These are phyloP conservation scores for Drosophila crucigera DNA, from an alignment of 2,888 invertebrate species.

Conservation along the genomic window DNA sequence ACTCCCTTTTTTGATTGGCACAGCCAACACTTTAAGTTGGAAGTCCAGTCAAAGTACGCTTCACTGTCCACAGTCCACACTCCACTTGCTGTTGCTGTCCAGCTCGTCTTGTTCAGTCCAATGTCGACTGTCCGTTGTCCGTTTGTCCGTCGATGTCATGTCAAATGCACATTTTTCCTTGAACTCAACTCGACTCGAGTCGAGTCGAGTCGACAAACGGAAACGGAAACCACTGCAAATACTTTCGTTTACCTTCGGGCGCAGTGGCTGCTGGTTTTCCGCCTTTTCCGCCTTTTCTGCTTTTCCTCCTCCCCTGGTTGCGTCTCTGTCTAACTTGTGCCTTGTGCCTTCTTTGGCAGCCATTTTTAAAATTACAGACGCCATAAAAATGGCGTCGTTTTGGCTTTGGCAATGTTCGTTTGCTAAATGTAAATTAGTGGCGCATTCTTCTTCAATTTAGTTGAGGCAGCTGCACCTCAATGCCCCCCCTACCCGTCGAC, in stretches of 20 bases:
- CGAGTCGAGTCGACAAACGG: conserved; percentile 37
- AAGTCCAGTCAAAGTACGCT: background rate
- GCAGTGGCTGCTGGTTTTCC: conserved; percentile 7
- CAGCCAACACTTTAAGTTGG: background rate
- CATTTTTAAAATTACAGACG: conserved; percentile 41
- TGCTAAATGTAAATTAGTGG: conserved; percentile 48
- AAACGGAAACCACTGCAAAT: conserved; percentile 69
- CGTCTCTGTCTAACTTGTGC: background rate
- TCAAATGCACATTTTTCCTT: conserved; percentile 61
- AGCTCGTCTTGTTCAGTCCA: background rate
- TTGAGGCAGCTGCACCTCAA: conserved; percentile 25
- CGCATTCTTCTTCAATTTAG: conserved; percentile 36
- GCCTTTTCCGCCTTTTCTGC: background rate
- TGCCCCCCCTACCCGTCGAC: background rate
- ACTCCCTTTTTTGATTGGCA: background rate
- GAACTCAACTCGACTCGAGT: conserved; percentile 43
- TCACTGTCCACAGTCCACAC: background rate
- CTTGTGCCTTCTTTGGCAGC: conserved; percentile 24
- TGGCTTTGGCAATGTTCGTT: conserved; percentile 4
- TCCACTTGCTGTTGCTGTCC: background rate
- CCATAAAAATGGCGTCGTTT: conserved; percentile 49
- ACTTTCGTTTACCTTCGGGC: conserved; percentile 60
- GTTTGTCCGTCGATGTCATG: conserved; percentile 41
- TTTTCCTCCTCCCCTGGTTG: background rate
- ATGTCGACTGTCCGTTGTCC: background rate